A percentile compares a stretch with the other conserved stretches of the same genome.
These are phyloP conservation scores for Zaprionus inermis DNA, from an alignment of 1,140 invertebrate genomes.

Conservation along the genomic window DNA sequence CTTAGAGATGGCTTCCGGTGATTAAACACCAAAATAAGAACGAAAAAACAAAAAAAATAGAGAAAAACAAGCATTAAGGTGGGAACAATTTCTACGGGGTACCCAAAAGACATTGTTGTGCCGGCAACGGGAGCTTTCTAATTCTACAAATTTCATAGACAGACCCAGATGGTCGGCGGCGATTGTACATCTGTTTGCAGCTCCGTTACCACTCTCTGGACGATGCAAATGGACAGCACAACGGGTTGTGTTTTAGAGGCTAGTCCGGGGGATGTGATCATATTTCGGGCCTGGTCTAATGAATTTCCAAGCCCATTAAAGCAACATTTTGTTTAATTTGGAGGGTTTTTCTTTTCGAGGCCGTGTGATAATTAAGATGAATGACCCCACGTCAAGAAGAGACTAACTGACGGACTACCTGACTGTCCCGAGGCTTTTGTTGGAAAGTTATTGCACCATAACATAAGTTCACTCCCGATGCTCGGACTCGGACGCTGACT, in stretches of 20 bases:
- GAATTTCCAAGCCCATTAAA: constrained; percentile 61
- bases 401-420: background rate
- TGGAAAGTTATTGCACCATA: constrained; percentile 79
- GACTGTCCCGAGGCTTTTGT: constrained; percentile 8
- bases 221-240: constrained; percentile 64
- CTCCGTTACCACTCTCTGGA: constrained; percentile 1
- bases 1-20: constrained; percentile 72
- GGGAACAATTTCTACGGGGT: constrained; percentile 71
- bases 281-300: constrained; percentile 55
- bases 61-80: constrained; percentile 62
- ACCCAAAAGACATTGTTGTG: constrained; percentile 14
- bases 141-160: constrained; percentile 49
- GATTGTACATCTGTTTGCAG: constrained; percentile 1
- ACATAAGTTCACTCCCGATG: constrained; percentile 37
- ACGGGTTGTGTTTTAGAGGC: constrained; percentile 61
- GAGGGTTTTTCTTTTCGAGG: constrained; percentile 56
- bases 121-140: constrained; percentile 55
- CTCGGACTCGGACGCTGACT: constrained; percentile 4
- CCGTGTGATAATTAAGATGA: constrained; percentile 79
- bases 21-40: constrained; percentile 68
- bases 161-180: constrained; percentile 14
- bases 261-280: constrained; percentile 51
- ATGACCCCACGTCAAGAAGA: constrained; percentile 55
- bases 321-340: constrained; percentile 54
- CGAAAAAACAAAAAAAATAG: constrained; percentile 34